Conservation (phyloP, 1,140 invertebrate species). For the Microplitis mediator region DNA sequence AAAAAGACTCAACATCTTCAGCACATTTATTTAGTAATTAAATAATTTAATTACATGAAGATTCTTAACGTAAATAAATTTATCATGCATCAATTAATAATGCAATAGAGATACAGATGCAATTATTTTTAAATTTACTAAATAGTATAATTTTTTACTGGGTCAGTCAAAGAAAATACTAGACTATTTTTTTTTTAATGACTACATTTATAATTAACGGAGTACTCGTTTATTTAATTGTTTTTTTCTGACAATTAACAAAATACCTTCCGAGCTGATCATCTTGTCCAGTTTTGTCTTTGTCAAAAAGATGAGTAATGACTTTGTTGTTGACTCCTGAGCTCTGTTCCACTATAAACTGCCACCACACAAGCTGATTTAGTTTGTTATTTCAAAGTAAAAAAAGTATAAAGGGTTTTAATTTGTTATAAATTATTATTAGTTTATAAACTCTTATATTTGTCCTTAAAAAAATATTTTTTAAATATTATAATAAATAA, state of each 20-base stretch:
- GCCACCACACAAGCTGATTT: slow-evolving; percentile 53
- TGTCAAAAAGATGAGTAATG: slow-evolving; percentile 72
- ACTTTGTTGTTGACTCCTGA: slow-evolving; percentile 51
- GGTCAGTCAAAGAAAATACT: background rate
- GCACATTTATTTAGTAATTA: no score
- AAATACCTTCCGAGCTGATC: slow-evolving; percentile 82
- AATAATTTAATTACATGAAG: background rate
- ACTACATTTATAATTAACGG: background rate
- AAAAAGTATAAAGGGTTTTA: background rate
- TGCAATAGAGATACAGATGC: background rate
- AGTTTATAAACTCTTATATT: background rate
- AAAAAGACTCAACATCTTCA: no score
- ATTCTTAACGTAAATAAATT: background rate
- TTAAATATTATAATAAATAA: background rate
- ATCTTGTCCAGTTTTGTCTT: slow-evolving; percentile 78
- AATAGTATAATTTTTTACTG: no score
- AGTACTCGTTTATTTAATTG: background rate
- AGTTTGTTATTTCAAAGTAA: slow-evolving; percentile 36
- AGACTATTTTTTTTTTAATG: background rate
- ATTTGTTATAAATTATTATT: background rate
- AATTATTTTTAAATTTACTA: background rate
- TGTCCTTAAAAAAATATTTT: background rate
- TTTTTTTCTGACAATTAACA: slow-evolving; percentile 26
- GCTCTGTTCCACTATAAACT: slow-evolving; percentile 61
- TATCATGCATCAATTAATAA: background rate